A percentile compares a stretch with the other conserved stretches of the same genome.
These are phyloP conservation scores for Zenarchopterus dispar DNA, from an alignment of 2,797 vertebrate genomes.

Conservation along the genomic window DNA sequence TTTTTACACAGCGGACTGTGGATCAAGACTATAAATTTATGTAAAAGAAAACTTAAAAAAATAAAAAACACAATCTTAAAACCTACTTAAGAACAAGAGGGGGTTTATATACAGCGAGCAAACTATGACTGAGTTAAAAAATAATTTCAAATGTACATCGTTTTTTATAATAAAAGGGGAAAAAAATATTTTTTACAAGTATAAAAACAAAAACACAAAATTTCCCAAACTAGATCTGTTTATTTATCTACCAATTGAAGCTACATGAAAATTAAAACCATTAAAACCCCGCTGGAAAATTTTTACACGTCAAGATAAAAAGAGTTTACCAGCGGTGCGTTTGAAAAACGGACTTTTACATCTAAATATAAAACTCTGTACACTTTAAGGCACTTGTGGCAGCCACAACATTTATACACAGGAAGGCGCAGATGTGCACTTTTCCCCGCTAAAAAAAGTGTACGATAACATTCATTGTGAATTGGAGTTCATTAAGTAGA, in stretches of 20 bases:
- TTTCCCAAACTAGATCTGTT: no score
- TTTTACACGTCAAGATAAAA: constrained; percentile 23
- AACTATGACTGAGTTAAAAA: neutral
- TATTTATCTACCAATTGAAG: constrained; percentile 10
- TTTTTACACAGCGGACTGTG: constrained; percentile 56
- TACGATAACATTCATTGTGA: constrained; percentile 38
- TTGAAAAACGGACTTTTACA: constrained; percentile 23
- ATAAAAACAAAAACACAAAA: neutral
- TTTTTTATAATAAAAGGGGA: constrained; percentile 21
- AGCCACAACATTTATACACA: constrained; percentile 67
- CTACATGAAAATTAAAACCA: constrained; percentile 6
- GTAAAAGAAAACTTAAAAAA: neutral
- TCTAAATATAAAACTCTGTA: constrained; percentile 58
- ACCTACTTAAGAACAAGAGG: constrained; percentile 8
- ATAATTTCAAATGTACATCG: constrained; percentile 35
- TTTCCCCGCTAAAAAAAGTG: constrained; percentile 9
- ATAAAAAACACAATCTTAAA: neutral
- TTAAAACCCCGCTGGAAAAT: constrained; percentile 2
- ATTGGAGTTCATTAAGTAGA: constrained; percentile 3
- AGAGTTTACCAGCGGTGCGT: constrained; percentile 5
- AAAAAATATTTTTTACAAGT: constrained; percentile 23
- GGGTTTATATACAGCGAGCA: constrained; percentile 16
- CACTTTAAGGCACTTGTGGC: constrained; percentile 79
- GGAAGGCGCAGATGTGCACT: constrained; percentile 33
- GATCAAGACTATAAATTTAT: constrained; percentile 29